These are phyloP conservation scores for Drosophila pseudotakahashii DNA, from an alignment of 2,888 invertebrate species.

Conservation along the genomic window DNA sequence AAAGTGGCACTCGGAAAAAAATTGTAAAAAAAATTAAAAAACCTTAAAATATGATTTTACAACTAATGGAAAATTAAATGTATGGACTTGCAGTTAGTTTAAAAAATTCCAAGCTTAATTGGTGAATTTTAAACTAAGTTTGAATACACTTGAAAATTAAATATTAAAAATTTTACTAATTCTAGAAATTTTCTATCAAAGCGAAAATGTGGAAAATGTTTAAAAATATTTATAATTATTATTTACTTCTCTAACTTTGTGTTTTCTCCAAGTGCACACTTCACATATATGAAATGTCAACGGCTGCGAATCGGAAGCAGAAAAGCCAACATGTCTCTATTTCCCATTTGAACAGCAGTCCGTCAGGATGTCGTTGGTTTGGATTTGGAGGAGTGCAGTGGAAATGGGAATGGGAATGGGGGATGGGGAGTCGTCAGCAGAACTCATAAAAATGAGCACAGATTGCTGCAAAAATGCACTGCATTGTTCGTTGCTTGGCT, in stretches of 20 bases:
- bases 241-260: too few relatives aligned
- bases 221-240: too few relatives aligned
- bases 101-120: too few relatives aligned
- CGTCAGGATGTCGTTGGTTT: constrained; percentile 45
- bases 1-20: constrained; percentile 40
- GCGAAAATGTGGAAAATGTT: too few relatives aligned
- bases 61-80: too few relatives aligned
- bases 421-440: constrained; percentile 42
- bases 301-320: constrained; percentile 74
- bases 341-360: constrained; percentile 65
- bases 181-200: too few relatives aligned
- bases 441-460: constrained; percentile 76
- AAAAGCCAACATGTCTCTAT: constrained; percentile 79
- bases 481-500: constrained; percentile 36
- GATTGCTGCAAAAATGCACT: constrained; percentile 75
- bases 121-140: too few relatives aligned
- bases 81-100: too few relatives aligned
- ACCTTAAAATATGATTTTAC: too few relatives aligned
- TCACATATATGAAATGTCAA: constrained; percentile 48
- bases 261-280: constrained; percentile 7
- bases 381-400: constrained; percentile 11
- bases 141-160: too few relatives aligned
- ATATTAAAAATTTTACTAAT: too few relatives aligned
- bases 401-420: background rate
- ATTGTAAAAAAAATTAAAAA: too few relatives aligned